A percentile compares a stretch with the other conserved stretches of the same genome.
phyloP scores from a whole-genome alignment of 2,888 invertebrate species.

The Elmis aenea region DNA sequence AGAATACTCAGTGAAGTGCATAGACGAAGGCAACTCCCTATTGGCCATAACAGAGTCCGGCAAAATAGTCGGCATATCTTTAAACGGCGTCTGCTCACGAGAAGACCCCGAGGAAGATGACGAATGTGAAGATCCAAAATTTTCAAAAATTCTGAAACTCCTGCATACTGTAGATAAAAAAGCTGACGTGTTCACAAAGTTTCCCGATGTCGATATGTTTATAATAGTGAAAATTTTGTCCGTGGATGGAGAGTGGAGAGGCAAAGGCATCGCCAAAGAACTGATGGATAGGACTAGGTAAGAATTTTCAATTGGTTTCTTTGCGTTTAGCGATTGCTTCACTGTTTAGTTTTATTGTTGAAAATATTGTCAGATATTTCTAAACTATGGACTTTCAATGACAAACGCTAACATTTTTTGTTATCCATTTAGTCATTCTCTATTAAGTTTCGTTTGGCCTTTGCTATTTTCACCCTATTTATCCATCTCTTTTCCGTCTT shows the following conservation, averaged over 20 bases:
- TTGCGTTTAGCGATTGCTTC: not conserved
- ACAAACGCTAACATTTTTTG: too few species aligned
- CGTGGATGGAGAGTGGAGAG: constrained; percentile 61
- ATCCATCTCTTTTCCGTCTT: too few species aligned
- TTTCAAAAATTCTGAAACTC: constrained; percentile 59
- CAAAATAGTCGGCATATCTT: constrained; percentile 48
- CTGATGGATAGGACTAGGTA: constrained; percentile 61
- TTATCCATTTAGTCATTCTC: too few species aligned
- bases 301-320: constrained; percentile 28
- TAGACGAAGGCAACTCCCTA: constrained; percentile 57
- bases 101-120: constrained; percentile 47
- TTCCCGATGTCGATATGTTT: constrained; percentile 51
- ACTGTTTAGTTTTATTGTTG: not conserved
- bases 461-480: too few species aligned
- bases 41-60: constrained; percentile 58
- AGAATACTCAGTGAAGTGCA: constrained; percentile 53
- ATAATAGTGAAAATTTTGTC: constrained; percentile 63
- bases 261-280: constrained; percentile 61
- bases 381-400: too few species aligned
- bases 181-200: constrained; percentile 54
- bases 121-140: constrained; percentile 56
- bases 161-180: constrained; percentile 54
- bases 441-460: too few species aligned
- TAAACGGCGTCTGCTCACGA: constrained; percentile 40
- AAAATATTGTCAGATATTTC: too few species aligned